phyloP scores from a whole-genome alignment of 1,140 invertebrate genomes.

The Marisa cornuarietis region DNA sequence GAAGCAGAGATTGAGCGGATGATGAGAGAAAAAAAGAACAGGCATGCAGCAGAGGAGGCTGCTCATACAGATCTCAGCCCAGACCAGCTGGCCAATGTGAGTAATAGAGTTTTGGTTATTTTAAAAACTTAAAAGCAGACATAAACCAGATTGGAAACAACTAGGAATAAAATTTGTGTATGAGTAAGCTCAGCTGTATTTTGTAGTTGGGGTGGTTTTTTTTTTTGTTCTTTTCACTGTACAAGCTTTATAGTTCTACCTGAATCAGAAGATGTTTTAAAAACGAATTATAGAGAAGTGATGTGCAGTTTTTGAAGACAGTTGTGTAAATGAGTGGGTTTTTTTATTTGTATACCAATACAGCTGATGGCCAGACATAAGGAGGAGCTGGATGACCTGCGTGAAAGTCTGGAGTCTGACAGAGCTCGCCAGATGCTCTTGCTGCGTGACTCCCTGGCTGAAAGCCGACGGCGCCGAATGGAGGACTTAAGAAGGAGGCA shows the following conservation, averaged over 20 bases:
- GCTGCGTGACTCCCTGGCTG: constrained; percentile 52
- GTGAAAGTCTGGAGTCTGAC: constrained; percentile 52
- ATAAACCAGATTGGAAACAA: too few species aligned
- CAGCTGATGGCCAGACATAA: constrained; percentile 60
- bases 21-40: constrained; percentile 55
- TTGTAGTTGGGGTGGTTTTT: too few species aligned
- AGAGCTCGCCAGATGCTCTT: constrained; percentile 51
- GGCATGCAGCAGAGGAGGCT: constrained; percentile 56
- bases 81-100: constrained; percentile 52
- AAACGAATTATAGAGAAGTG: too few species aligned
- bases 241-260: too few species aligned
- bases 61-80: constrained; percentile 56
- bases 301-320: too few species aligned
- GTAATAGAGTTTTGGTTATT: background rate
- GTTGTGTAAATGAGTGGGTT: too few species aligned
- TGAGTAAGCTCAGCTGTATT: too few species aligned
- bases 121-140: too few species aligned
- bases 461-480: constrained; percentile 46
- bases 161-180: too few species aligned
- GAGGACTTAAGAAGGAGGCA: constrained; percentile 57
- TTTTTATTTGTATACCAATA: constrained; percentile 11
- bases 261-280: too few species aligned
- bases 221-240: too few species aligned
- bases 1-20: constrained; percentile 50
- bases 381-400: constrained; percentile 53